Conservation (phyloP, 2,888 invertebrate genomes). For the Caenorhabditis macrosperma region DNA sequence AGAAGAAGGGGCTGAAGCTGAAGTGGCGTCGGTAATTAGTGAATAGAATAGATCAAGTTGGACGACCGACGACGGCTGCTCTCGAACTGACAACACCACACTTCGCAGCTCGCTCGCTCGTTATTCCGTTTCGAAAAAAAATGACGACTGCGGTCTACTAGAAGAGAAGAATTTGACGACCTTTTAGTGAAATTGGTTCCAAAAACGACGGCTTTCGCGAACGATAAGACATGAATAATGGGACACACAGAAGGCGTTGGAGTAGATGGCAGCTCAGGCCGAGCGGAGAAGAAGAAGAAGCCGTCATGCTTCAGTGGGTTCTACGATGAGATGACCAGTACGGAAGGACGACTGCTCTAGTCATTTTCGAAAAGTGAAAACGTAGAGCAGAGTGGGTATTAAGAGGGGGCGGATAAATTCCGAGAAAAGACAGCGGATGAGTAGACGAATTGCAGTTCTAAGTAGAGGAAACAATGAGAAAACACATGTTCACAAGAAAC, state of each 20-base stretch:
- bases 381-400: slow-evolving; percentile 3
- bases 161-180: slow-evolving; percentile 42
- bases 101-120: slow-evolving; percentile 31
- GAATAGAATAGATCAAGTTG: slow-evolving; percentile 55
- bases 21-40: slow-evolving; percentile 52
- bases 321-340: slow-evolving; percentile 39
- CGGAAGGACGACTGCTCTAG: background rate
- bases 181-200: slow-evolving; percentile 58
- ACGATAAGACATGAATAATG: slow-evolving; percentile 55
- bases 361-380: background rate
- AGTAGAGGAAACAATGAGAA: slow-evolving; percentile 6
- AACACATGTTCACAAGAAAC: background rate
- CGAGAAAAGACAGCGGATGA: no score
- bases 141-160: slow-evolving; percentile 16
- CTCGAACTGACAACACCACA: slow-evolving; percentile 49
- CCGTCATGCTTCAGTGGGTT: slow-evolving; percentile 46
- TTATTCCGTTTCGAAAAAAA: slow-evolving; percentile 52
- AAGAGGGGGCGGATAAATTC: background rate
- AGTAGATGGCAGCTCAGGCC: slow-evolving; percentile 21
- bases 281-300: slow-evolving; percentile 22
- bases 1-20: slow-evolving; percentile 10
- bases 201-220: slow-evolving; percentile 24
- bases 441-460: no score
- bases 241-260: slow-evolving; percentile 16
- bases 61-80: slow-evolving; percentile 24